These are phyloP conservation scores for Mya arenaria DNA, from an alignment of 1,140 invertebrate species.

Conservation along the genomic window DNA sequence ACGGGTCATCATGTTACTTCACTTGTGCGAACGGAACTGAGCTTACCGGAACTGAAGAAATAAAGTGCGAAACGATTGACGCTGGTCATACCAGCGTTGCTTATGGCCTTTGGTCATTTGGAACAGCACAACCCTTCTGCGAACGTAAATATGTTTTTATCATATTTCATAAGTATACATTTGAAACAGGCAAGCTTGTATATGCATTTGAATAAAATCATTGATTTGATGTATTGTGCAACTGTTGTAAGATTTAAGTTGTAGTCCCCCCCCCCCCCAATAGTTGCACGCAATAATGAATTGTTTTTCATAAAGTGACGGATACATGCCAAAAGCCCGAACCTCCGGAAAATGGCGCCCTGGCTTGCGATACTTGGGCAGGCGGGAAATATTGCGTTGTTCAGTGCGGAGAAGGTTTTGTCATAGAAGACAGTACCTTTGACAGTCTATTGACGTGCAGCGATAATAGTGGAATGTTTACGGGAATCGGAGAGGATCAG, in stretches of 20 bases:
- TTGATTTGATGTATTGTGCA: not conserved
- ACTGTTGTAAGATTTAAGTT: not conserved
- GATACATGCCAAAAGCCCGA: conserved; percentile 1
- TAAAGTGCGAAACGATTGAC: not conserved
- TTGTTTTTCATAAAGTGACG: not conserved
- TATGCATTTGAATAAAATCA: not conserved
- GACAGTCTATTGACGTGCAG: not conserved
- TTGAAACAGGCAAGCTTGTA: not conserved
- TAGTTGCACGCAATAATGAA: no score
- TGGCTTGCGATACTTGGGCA: conserved; percentile 19
- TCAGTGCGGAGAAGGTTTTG: conserved; percentile 5
- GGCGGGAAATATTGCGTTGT: conserved; percentile 1
- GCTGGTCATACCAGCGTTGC: not conserved
- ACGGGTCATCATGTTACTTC: conserved; percentile 20
- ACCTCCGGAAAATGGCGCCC: conserved; percentile 1
- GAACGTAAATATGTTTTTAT: conserved; percentile 14
- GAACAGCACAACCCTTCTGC: conserved; percentile 16
- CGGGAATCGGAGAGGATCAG: not conserved
- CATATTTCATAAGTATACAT: not conserved
- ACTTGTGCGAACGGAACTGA: not conserved
- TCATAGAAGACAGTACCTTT: not conserved
- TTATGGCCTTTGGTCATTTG: conserved; percentile 24
- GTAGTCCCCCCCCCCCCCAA: no score
- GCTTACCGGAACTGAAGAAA: not conserved
- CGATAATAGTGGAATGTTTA: not conserved